Evolutionary conservation across 2,113 vertebrate species (phyloP), one percentile per base, ranked within the genome.

Genomic region (Zosterops borbonicus): DNA sequence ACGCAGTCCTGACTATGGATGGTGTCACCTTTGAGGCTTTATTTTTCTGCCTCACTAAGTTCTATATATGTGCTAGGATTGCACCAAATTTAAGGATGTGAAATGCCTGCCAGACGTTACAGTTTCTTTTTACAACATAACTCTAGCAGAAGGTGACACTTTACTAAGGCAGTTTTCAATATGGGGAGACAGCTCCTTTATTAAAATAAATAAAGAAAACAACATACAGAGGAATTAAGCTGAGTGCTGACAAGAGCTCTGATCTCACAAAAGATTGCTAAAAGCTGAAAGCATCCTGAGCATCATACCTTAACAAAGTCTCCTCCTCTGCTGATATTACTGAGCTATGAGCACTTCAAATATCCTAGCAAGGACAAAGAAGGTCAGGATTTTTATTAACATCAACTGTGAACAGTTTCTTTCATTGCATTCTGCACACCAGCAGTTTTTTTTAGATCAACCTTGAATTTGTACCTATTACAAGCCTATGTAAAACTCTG

Each of bases 91-190:
- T 94, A 94, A 90, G 80, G 80, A 86, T 60, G 76, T 31, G 73
- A 92, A 92, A 89, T 70, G 91, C 89, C 73, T 95, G 91, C 80
- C 92, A 96, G 95, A 95, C 91, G 56, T 71, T 75, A 83, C 86
- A 92, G 73, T 46, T 53, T 83, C 77, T 84, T 91, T 83, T 86
- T 78, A 93, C 76, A 90, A 60, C 79, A 37, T 44, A 90, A 90
- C 75, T 92, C 42, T 75, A 86, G 87, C 92, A 92, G 94, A 76
- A 86, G 82, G 87, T 81, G 76, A 91, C 56, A 60, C 79, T 90
- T 95, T 29, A 63, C 50, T 83, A 67, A 77, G 78, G 77, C 28
- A 74, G 68, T 88, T 95, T 90, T 67, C 82, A 86, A 70, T 80
- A 83, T 18, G 42, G 55, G 28, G 68, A 92, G 89, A 88, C 64